Evolutionary conservation across 2,797 vertebrate species (phyloP).

Genomic region (Sebastolobus altivelis): DNA sequence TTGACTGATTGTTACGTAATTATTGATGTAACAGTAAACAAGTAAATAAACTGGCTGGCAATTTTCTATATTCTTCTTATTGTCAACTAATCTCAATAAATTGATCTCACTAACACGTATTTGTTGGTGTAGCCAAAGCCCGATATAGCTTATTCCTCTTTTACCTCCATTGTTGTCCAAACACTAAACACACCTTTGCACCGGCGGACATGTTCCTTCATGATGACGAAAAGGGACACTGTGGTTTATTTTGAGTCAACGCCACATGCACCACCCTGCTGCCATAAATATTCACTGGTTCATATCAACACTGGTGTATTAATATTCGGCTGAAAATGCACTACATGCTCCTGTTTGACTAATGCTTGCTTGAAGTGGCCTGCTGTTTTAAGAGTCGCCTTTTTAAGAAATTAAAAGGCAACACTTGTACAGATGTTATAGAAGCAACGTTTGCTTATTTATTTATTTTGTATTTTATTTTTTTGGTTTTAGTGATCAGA

Average conservation of each 20-base stretch:
- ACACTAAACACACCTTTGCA: background rate
- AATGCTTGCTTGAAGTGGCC: too few species aligned
- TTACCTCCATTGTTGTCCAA: background rate
- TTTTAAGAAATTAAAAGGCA: background rate
- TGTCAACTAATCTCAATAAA: background rate
- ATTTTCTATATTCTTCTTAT: background rate
- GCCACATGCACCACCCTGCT: background rate
- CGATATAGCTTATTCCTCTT: background rate
- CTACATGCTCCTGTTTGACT: background rate
- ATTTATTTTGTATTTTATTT: too few species aligned
- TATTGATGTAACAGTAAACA: background rate
- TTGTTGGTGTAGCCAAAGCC: background rate
- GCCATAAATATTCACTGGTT: background rate
- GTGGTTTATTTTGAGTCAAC: slow-evolving; percentile 4
- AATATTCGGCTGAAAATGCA: background rate
- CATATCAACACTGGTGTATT: background rate
- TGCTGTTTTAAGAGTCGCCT: background rate
- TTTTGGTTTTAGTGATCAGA: too few species aligned
- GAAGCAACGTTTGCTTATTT: too few species aligned
- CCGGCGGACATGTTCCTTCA: background rate
- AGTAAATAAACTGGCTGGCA: too few species aligned
- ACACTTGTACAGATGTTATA: too few species aligned
- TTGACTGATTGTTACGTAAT: background rate
- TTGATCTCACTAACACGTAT: background rate
- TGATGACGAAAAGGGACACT: background rate